Evolutionary conservation across 2,888 invertebrate genomes (phyloP), one percentile per base, ranked within the genome.

Genomic region (Neoaliturus tenellus): DNA sequence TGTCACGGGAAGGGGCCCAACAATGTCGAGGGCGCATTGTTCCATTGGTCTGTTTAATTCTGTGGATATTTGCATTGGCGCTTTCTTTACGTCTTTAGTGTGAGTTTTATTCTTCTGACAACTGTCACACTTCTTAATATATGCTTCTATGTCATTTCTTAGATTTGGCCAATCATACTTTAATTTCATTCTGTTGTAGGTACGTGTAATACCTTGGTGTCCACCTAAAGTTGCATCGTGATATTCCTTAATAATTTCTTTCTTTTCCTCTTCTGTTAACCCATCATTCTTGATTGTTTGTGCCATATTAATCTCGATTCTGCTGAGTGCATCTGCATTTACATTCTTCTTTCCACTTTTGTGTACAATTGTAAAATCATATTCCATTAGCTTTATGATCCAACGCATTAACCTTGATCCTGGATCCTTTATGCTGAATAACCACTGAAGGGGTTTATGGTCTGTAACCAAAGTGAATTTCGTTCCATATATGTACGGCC

Each of bases 391-490:
- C 39, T 81, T 81, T 4, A 81, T 17, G 1, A 12, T 33, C 81
- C 62, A 81, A 8, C 81, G 10, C 23, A 41, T 58, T 39, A 81
- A 39, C 12, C 81, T 28, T 8, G 58, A 58, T 14, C 62, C 62
- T 0, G 81, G 81, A 17, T 25, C 51, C n/a, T 81, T 81, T 6
- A 81, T 5, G 39, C 39, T 62, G 12, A 82, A 51, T 8, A 82
- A 33, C 51, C 73, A 82, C 55, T 73, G 44, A 5, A 71, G 23
- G 0, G 69, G 33, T 48, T 55, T 71, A 28, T 82, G 82, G 48
- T 82, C 82, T 8, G 82, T 73, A 14, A 82, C 17, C 10, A 82
- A n/a, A 55, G 51, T 71, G 48, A 82, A 82, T 23, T 51, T 28
- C 20, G n/a, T 10, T 17, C 71, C 82, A 20, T 35, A 82, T 1